Evolutionary conservation across 2,888 invertebrate genomes (phyloP), one percentile per base, ranked within the genome.

Genomic region (Apamea sordens): DNA sequence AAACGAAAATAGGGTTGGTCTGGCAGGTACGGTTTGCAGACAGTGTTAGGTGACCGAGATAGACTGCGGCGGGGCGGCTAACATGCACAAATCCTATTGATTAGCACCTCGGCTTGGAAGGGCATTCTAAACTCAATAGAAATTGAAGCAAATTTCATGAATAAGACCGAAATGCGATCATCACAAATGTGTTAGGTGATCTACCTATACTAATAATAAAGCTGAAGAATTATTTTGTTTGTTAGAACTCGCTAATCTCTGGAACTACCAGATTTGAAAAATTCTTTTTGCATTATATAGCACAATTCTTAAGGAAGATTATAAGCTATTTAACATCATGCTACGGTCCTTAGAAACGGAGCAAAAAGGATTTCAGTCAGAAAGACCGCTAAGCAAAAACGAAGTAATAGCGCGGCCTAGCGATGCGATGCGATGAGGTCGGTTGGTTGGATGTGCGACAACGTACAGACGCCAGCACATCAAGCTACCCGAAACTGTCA

Each of bases 21-120:
- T 50, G 76, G 50, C 75, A 77, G 80, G 82, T 83, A 74, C 69
- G 41, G 44, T 75, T 78, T 63, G 82, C 82, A 80, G 83, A 75
- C 64, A 73, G 76, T 79, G 83, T 88, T 87, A 88, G 77, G 83
- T 87, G 83, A 86, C 92, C 87, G 85, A 88, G 87, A 89, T 90
- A 87, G 89, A 89, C 76, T 76, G 81, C 79, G 74, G 74, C 44
- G 73, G 85, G 84, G 80, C 77, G 77, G 67, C 64, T 77, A 65
- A 82, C 81, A 77, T 84, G 77, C 76, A 81, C 84, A 86, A 84
- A 88, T 83, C 80, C 84, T 80, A 86, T 88, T 84, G 84, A 75
- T 87, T 75, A 73, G 8, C 59, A 75, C 71, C 44, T 76, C 63
- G 21, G 36, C 50, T 75, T 68, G 44, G 63, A 69, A 63, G 50